Evolutionary conservation across 2,113 vertebrate species (phyloP).

Genomic region (Psilopogon haemacephalus): DNA sequence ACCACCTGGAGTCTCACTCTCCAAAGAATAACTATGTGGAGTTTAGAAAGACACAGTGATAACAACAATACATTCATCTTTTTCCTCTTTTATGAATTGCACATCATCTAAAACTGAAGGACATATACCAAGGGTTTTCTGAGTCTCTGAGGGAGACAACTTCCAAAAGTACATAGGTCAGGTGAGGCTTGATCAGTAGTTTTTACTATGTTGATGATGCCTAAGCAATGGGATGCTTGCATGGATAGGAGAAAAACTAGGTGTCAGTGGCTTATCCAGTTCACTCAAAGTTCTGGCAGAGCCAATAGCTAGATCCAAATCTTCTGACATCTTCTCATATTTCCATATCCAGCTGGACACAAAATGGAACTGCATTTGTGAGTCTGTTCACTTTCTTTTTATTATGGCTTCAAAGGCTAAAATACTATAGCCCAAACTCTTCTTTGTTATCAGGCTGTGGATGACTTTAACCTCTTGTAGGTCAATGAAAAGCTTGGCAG

Average conservation of each 20-base stretch:
- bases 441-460: background rate
- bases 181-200: background rate
- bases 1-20: background rate
- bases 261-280: background rate
- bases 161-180: background rate
- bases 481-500: background rate
- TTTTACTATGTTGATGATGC: background rate
- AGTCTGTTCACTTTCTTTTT: background rate
- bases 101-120: background rate
- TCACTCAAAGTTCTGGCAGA: background rate
- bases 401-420: background rate
- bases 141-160: background rate
- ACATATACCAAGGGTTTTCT: rapidly evolving
- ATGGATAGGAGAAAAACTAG: background rate
- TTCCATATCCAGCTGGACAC: background rate
- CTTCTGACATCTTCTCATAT: background rate
- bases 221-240: background rate
- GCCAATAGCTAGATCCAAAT: background rate
- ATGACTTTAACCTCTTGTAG: background rate
- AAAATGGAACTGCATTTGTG: background rate
- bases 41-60: background rate
- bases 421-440: background rate
- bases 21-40: background rate
- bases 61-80: background rate
- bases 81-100: background rate